Base-by-base conservation (phyloP, 2,113 vertebrate species). In the Nanger granti region DNA sequence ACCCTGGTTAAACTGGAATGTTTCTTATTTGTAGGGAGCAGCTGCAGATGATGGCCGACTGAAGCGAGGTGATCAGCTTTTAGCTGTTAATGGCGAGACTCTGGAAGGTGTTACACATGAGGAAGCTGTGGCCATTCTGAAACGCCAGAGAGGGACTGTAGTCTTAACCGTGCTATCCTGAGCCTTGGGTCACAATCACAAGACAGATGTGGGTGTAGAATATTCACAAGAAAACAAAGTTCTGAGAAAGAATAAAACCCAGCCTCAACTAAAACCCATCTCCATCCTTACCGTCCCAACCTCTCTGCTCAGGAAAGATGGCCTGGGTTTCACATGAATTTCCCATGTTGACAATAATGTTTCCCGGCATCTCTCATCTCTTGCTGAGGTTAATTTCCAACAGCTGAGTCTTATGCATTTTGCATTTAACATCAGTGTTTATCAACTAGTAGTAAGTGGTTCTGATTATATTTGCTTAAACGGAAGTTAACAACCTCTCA, bases 1-100 rank as follows among this genome's bases (percentile, higher is more conserved):
- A 0, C 14, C 52, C 41, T 29, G 69, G 49, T 86, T 93, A 66
- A 97, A 54, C 57, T 34, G 88, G 34, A 55, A 88, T 69, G 94
- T 97, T 95, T 98, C 89, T 97, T 76, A 0, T 98, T 97, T 82
- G 84, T 98, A 99, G 99, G 99, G 99, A 49, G 99, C 99, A 15
- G 99, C 99, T 18, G 99, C 99, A 1, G 99, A 99, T 10, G 99
- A 99, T 0, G 99, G 99, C 11, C 98, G 98, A 89, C 98, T 99
- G 98, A 99, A 99, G 90, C 99, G 99, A 0, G 99, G 99, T 0
- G 99, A 99, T 89, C 99, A 99, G 98, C 99, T 99, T 90, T 96
- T 99, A 97, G 98, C 99, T 0, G 99, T 99, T 88, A 99, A 99
- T 18, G 99, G 99, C 18, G 99, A 99, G 95, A 99, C 98, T 69